These are phyloP conservation scores for Oceanites oceanicus DNA, from an alignment of 2,113 vertebrate species.

Conservation along the genomic window DNA sequence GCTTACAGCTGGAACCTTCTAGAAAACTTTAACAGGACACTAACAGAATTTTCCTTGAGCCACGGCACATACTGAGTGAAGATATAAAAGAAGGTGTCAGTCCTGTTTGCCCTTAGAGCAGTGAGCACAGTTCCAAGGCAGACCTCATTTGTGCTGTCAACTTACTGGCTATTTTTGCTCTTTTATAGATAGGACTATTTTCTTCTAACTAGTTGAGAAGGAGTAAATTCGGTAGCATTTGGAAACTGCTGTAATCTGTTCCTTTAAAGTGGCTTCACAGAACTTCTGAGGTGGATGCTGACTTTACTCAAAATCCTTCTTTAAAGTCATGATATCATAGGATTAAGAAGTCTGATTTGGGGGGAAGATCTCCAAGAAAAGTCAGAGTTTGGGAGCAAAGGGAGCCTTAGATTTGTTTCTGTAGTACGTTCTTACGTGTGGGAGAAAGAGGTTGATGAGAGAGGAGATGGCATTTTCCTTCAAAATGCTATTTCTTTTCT, in stretches of 20 bases:
- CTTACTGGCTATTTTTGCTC: not conserved
- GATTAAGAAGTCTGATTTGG: not conserved
- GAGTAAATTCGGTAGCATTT: not conserved
- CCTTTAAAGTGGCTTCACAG: not conserved
- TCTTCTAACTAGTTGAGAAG: not conserved
- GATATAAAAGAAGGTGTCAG: not conserved
- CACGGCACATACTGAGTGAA: not conserved
- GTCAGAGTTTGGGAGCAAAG: not conserved
- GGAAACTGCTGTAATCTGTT: not conserved
- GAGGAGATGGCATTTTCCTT: not conserved
- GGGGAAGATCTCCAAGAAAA: not conserved
- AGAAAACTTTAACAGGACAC: not conserved
- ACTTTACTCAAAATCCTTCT: not conserved
- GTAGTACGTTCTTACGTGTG: not conserved
- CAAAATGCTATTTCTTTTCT: not conserved
- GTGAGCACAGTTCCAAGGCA: not conserved
- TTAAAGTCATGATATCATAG: not conserved
- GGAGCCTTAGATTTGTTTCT: not conserved
- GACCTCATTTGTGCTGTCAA: slow-evolving; percentile 23
- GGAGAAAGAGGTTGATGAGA: not conserved
- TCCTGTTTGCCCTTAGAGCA: not conserved
- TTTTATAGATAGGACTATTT: not conserved
- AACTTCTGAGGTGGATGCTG: not conserved
- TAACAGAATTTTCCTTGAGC: slow-evolving; percentile 20
- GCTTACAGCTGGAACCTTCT: not conserved